These are phyloP conservation scores for Epistrophe eligans DNA, from an alignment of 2,888 invertebrate species.

Conservation along the genomic window DNA sequence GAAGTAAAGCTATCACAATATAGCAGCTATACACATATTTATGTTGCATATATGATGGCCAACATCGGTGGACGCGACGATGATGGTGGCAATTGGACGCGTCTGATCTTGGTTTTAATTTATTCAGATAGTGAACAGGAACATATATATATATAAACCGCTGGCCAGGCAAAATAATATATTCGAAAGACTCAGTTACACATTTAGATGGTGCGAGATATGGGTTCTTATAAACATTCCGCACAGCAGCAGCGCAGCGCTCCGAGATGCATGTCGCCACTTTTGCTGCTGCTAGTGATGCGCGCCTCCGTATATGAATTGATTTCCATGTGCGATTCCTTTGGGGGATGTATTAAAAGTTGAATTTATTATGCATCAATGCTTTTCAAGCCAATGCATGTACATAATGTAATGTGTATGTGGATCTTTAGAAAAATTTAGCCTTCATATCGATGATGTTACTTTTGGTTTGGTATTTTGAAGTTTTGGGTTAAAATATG, in stretches of 20 bases:
- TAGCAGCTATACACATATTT: not conserved
- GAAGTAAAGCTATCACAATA: slow-evolving; percentile 30
- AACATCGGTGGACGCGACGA: slow-evolving; percentile 26
- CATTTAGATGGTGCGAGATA: slow-evolving; percentile 76
- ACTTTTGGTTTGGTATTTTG: slow-evolving; percentile 37
- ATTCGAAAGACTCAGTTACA: slow-evolving; percentile 73
- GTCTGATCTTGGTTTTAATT: slow-evolving; percentile 69
- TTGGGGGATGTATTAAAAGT: slow-evolving; percentile 56
- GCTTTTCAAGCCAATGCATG: slow-evolving; percentile 30
- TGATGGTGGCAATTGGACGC: slow-evolving; percentile 72
- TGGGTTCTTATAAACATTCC: slow-evolving; percentile 66
- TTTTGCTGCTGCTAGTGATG: slow-evolving; percentile 59
- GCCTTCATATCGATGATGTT: slow-evolving; percentile 24
- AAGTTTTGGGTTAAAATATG: slow-evolving; percentile 58
- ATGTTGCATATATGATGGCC: slow-evolving; percentile 27
- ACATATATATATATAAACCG: not conserved
- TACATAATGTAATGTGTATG: not conserved
- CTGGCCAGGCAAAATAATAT: slow-evolving; percentile 58
- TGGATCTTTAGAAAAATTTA: slow-evolving; percentile 4
- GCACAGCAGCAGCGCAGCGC: slow-evolving; percentile 54
- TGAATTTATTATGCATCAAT: slow-evolving; percentile 69
- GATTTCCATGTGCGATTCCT: slow-evolving; percentile 71
- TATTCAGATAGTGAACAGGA: slow-evolving; percentile 65
- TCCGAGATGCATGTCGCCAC: slow-evolving; percentile 69
- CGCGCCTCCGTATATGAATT: slow-evolving; percentile 58